These are phyloP conservation scores for Catocala fraxini DNA, from an alignment of 2,888 invertebrate species.

Conservation along the genomic window DNA sequence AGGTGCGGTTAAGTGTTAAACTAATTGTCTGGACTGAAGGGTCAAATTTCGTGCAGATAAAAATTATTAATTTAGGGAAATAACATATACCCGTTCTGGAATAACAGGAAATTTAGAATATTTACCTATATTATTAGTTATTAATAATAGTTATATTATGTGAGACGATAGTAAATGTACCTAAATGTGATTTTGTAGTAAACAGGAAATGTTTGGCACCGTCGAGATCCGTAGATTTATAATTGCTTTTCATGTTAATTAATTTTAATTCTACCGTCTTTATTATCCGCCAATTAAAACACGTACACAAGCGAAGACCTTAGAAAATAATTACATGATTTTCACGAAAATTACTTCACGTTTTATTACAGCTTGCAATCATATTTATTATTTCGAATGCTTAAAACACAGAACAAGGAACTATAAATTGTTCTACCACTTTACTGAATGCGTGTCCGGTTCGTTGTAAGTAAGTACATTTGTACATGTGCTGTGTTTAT, in stretches of 20 bases:
- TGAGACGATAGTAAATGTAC: constrained; percentile 37
- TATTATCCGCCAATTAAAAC: constrained; percentile 40
- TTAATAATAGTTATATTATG: constrained; percentile 43
- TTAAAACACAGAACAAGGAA: not conserved
- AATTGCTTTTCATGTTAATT: constrained; percentile 48
- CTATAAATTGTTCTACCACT: too few relatives aligned
- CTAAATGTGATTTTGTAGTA: constrained; percentile 43
- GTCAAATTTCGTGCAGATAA: constrained; percentile 25
- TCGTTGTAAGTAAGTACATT: too few relatives aligned
- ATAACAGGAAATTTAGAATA: constrained; percentile 44
- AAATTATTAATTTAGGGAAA: constrained; percentile 44
- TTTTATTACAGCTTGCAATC: constrained; percentile 2
- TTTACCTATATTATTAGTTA: constrained; percentile 32
- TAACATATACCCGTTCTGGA: constrained; percentile 27
- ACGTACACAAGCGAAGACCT: constrained; percentile 16
- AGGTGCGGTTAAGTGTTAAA: constrained; percentile 4
- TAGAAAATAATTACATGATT: constrained; percentile 21
- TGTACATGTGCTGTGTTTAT: too few relatives aligned
- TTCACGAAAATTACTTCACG: constrained; percentile 14
- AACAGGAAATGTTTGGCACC: constrained; percentile 50
- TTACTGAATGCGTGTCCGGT: too few relatives aligned
- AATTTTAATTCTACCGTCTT: constrained; percentile 39
- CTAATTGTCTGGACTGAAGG: constrained; percentile 33
- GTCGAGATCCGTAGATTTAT: constrained; percentile 42
- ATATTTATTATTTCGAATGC: constrained; percentile 4